Base-by-base conservation (phyloP, 2,797 vertebrate species). In the Poeciliopsis paucimaculata region DNA sequence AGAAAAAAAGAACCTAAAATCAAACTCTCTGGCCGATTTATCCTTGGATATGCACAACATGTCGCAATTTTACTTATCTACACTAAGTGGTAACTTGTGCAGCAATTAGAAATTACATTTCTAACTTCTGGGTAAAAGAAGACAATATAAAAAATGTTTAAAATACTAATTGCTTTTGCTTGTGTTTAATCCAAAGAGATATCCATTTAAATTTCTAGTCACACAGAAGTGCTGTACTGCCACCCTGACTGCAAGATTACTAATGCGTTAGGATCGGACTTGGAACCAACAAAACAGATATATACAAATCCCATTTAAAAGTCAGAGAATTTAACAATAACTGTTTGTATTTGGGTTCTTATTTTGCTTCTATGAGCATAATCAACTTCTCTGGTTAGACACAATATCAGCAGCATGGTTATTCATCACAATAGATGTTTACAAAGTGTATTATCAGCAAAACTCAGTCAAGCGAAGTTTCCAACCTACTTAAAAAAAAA, bases 261-360 rank as follows among this genome's bases (percentile, higher is more conserved):
- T 72, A 36, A 72, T 23, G 34, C 18, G 57, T 47, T 64, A 78
- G 49, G 18, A 26, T 73, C 31, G 76, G 81, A 81, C 57, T 31
- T 34, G 26, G 36, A 72, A 36, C 20, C 3, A 2, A 57, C n/a
- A n/a, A 57, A 28, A 11, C n/a, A 36, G 15, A 34, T 36, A 34
- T 36, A 16, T 36, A 8, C 31, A 64, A 64, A 64, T 36, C 18
- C 20, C 31, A 64, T 36, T 34, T 36, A 18, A 64, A 36, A 18
- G 36, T 34, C 60, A 31, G 28, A 62, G 16, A 20, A 23, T 39
- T 68, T 68, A 41, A 26, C 18, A 20, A 68, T 41, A 68, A 68
- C 36, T 68, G 10, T 41, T 12, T 68, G 18, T 66, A 36, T 18
- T 39, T 41, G 64, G 36, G 1, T 68, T 68, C 9, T 68, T 11